Percentiles rank a stretch among this genome's conserved stretches.
phyloP scores from a whole-genome alignment of 2,888 invertebrate species.

The Corbicula japonica region DNA sequence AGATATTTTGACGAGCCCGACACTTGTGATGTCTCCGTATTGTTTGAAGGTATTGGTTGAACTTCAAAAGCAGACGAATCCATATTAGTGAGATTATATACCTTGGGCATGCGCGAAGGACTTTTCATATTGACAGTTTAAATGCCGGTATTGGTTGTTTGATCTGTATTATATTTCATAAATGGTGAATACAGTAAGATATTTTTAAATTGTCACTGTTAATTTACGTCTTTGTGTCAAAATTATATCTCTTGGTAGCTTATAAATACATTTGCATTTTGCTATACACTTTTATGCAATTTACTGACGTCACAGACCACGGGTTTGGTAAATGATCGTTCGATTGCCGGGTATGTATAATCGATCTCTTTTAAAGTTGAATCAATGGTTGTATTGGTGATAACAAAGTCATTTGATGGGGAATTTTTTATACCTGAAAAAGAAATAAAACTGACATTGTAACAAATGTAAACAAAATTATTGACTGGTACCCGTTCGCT shows the following conservation, averaged over 20 bases:
- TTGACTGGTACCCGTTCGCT: neutral
- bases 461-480: neutral
- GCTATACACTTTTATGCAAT: neutral
- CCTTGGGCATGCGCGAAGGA: slow-evolving; percentile 57
- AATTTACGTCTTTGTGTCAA: slow-evolving; percentile 43
- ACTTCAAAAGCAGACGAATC: slow-evolving; percentile 59
- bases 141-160: slow-evolving; percentile 31
- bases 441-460: slow-evolving; percentile 7
- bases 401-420: neutral
- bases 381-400: neutral
- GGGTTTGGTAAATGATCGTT: slow-evolving; percentile 17
- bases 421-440: neutral
- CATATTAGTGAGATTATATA: slow-evolving; percentile 31
- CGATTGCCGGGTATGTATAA: neutral
- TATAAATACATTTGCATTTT: slow-evolving; percentile 1
- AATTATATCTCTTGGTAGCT: slow-evolving; percentile 36
- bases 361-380: neutral
- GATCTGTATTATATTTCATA: slow-evolving; percentile 33
- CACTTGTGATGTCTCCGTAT: slow-evolving; percentile 33
- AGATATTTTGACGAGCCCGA: too few relatives aligned
- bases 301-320: slow-evolving; percentile 22
- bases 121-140: slow-evolving; percentile 47
- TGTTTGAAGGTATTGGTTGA: slow-evolving; percentile 33
- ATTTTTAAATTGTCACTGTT: slow-evolving; percentile 46
- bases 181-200: slow-evolving; percentile 39